Conservation (phyloP, 2,888 invertebrate genomes). For the Epiblema foenella region DNA sequence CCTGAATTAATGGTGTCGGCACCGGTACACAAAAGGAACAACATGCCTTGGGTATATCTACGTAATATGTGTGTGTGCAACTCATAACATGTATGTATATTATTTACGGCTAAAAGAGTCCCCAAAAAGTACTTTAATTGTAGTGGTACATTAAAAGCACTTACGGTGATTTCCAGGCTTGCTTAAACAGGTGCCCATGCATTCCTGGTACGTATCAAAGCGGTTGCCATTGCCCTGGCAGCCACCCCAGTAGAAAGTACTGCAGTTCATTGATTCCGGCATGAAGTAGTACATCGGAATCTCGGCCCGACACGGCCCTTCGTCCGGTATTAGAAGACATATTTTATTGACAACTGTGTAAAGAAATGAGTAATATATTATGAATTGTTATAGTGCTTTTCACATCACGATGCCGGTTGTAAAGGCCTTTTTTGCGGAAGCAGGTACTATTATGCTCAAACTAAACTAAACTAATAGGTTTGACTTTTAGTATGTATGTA, state of each 20-base stretch:
- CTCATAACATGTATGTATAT: too few species aligned
- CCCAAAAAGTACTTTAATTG: too few species aligned
- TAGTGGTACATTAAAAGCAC: constrained; percentile 45
- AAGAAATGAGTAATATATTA: not conserved
- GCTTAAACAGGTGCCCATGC: constrained; percentile 58
- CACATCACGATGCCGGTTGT: not conserved
- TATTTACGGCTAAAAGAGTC: too few species aligned
- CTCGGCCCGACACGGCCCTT: constrained; percentile 69
- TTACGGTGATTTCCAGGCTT: constrained; percentile 55
- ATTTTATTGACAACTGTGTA: constrained; percentile 65
- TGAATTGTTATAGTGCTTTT: too few species aligned
- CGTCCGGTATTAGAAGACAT: constrained; percentile 65
- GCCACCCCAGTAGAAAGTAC: constrained; percentile 70
- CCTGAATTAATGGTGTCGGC: too few species aligned
- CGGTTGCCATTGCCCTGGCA: constrained; percentile 79
- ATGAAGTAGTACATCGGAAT: constrained; percentile 67
- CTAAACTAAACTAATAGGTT: too few species aligned
- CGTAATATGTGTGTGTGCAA: too few species aligned
- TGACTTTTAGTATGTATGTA: too few species aligned
- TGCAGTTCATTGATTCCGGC: constrained; percentile 53
- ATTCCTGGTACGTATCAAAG: constrained; percentile 58
- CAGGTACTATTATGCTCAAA: too few species aligned
- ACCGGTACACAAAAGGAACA: too few species aligned
- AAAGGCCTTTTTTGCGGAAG: too few species aligned
- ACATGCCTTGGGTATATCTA: too few species aligned